Evolutionary conservation across 1,140 invertebrate genomes (phyloP), one percentile per base, ranked within the genome.

Genomic region (Panulirus ornatus): DNA sequence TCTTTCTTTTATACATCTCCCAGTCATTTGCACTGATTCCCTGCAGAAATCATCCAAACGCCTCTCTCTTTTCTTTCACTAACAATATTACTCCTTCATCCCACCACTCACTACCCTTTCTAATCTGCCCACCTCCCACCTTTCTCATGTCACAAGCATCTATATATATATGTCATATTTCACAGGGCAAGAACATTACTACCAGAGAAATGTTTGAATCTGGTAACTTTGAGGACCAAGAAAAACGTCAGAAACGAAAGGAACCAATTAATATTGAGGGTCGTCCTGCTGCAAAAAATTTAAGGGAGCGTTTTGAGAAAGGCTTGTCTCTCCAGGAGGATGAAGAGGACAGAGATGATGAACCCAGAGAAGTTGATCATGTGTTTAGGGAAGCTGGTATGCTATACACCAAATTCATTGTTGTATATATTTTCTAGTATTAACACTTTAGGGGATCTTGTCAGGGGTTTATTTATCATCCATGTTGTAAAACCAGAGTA

Each of bases 141-240:
- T n/a, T n/a, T n/a, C n/a, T n/a, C n/a, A n/a, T n/a, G n/a, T n/a
- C n/a, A 27, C 51, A 78, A 44, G 44, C 2, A 54, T 36, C 16
- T 36, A 27, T 9, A 82, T 88, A 75, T 51, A 85, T 27, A 54
- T 87, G 58, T 36, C 47, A 86, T 93, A 87, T 90, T n/a, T 93
- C 94, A 14, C 93, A 97, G 96, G 97, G 97, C 14, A 97, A 97
- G 93, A 97, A 97, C 94, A 96, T 96, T 0, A 97, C 97, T 93
- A 97, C 98, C 94, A 98, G 98, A 93, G 97, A 98, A 93, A 96
- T 95, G 92, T 98, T 98, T 93, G 97, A 98, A 94, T 96, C 96
- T 88, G 97, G 97, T 0, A 96, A 97, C 92, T 94, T 94, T 22
- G 85, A 95, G 0, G 96, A 92, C 9, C 75, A 91, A 40, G 93